Evolutionary conservation across 35 echinoderm and acorn worm species (phyloP), one percentile per base, ranked within the genome.

Genomic region (Apostichopus californicus): DNA sequence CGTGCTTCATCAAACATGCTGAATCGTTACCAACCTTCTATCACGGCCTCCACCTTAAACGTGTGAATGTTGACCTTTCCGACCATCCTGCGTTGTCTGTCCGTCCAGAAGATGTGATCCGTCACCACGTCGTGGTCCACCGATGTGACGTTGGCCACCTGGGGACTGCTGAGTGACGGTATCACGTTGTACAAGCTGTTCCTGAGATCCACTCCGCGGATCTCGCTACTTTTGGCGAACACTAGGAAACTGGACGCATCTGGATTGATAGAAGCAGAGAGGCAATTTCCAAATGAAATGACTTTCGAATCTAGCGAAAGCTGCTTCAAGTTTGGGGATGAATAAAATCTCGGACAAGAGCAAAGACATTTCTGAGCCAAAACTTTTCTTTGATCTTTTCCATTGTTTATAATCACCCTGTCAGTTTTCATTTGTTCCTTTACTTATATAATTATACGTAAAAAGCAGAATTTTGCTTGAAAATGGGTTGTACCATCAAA

Each of bases 111-210:
- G 17, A 98, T 87, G 9, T 92, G 77, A 57, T 93, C 65, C 18
- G 91, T 91, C 10, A 77, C 79, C 56, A 92, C 94, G 80, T 95
- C 93, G 70, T 93, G 94, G 79, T 95, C 93, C 60, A 95, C 94
- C 1, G 93, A 93, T 22, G 96, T 93, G 6, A 94, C 96, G 28
- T 95, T 95, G 25, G 87, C 91, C n/a, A 98, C 83, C 15, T 87
- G 93, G 8, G 96, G 96, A 64, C 95, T 91, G n/a, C 91, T 98
- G 72, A 98, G 91, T 18, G 96, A 78, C 9, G 96, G 96, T 59
- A 98, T 98, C 3, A 98, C 92, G 26, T 98, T 98, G 88, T 93
- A 93, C 34, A 92, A 90, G 1, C 91, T 94, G 15, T 98, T 87
- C 20, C 64, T 77, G 17, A 98, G 60, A 81, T 93, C 86, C 9